Evolutionary conservation across 2,797 vertebrate species (phyloP), one percentile per base, ranked within the genome.

Genomic region (Xiphophorus birchmanni): DNA sequence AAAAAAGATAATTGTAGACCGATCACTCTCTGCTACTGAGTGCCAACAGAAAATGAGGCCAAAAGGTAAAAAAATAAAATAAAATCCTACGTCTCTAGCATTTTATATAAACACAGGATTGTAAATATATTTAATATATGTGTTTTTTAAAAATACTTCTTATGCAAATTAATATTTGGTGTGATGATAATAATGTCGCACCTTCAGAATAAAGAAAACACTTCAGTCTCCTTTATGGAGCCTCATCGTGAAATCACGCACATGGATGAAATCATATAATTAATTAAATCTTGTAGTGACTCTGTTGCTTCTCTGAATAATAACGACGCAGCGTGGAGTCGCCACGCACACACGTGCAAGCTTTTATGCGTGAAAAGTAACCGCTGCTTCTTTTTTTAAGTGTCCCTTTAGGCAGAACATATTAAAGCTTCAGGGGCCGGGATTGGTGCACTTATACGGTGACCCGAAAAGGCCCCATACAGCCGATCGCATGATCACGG

Each of bases 401-500:
- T 37, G 29, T 37, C 9, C 7, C 48, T 74, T 74, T 23, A 74
- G 40, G 48, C 35, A 50, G 23, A 54, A 15, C 32, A 37, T 10
- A 21, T 69, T 69, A 26, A 11, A 42, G 18, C 37, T 42, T n/a
- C 23, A 7, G 40, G 40, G 37, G 18, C 65, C 65, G 8, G 65
- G 65, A 69, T 79, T 8, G 37, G 47, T 79, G 58, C 12, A 74
- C 56, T 74, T 58, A 52, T 72, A 79, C 79, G 8, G 78, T 86
- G 81, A 91, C 82, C 87, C 84, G n/a, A 60, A 76, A 81, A 76
- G 80, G 85, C 84, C 80, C 74, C 83, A 47, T 8, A 44, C 83
- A 29, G 82, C 84, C 65, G 67, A 78, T 72, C 85, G 79, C 84
- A 35, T 74, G 79, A 63, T 60, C 78, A 76, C 88, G 80, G 83